phyloP scores from a whole-genome alignment of 2,113 vertebrate species.

The Gambusia holbrooki region DNA sequence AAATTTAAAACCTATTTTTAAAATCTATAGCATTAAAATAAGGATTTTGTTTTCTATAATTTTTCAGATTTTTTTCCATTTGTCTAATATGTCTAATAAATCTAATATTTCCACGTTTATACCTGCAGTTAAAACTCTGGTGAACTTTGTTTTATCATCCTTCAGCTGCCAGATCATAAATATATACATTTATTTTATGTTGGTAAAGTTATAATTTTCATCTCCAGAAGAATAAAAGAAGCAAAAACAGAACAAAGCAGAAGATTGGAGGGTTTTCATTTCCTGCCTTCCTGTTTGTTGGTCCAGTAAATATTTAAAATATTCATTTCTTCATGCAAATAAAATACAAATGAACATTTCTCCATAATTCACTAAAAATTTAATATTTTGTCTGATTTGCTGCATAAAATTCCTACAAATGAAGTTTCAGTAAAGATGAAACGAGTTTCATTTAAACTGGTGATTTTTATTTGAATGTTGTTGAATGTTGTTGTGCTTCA shows the following conservation, averaged over 20 bases:
- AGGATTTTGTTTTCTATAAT: background rate
- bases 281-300: background rate
- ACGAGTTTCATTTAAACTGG: background rate
- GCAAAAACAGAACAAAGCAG: background rate
- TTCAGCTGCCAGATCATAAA: background rate
- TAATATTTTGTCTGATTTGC: too few species aligned
- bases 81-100: too few species aligned
- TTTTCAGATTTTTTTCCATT: background rate
- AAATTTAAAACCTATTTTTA: too few species aligned
- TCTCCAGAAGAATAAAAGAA: background rate
- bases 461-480: background rate
- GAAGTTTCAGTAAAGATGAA: background rate
- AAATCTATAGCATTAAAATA: too few species aligned
- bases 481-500: too few species aligned
- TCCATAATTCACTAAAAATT: too few species aligned
- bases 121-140: background rate
- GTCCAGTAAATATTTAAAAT: background rate
- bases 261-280: background rate
- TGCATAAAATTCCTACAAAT: too few species aligned
- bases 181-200: background rate
- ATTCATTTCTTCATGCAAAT: background rate
- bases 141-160: too few species aligned
- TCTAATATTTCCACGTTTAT: background rate
- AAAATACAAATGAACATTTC: too few species aligned
- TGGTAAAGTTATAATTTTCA: background rate